Conservation (phyloP, 2,888 invertebrate genomes). For the Trypoxylon attenuatum region DNA sequence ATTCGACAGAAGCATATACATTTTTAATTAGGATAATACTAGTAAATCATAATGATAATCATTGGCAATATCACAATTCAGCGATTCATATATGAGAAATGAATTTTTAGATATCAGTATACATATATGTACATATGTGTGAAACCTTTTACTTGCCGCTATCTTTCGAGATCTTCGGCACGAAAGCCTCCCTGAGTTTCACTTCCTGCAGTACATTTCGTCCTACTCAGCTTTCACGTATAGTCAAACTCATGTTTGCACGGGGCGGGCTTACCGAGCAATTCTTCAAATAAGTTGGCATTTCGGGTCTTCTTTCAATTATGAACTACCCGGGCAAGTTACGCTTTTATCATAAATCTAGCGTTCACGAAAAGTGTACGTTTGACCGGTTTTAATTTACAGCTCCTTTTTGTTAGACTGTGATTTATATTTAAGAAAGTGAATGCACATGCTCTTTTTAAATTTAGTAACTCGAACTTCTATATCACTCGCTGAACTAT, state of each 20-base stretch:
- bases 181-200: slow-evolving; percentile 33
- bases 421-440: neutral
- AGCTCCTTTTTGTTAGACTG: neutral
- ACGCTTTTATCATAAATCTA: neutral
- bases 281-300: slow-evolving; percentile 23
- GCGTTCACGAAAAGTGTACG: neutral
- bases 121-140: too few relatives aligned
- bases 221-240: slow-evolving; percentile 21
- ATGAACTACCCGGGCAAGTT: slow-evolving; percentile 3
- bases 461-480: too few relatives aligned
- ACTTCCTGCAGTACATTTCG: slow-evolving; percentile 11
- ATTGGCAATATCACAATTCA: too few relatives aligned
- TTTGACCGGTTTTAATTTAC: neutral
- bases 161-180: slow-evolving; percentile 3
- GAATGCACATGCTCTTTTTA: neutral
- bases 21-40: too few relatives aligned
- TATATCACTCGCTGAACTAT: too few relatives aligned
- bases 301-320: slow-evolving; percentile 2
- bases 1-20: too few relatives aligned
- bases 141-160: slow-evolving; percentile 8
- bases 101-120: too few relatives aligned
- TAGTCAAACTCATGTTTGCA: slow-evolving; percentile 25
- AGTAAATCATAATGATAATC: too few relatives aligned
- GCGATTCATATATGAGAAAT: too few relatives aligned
- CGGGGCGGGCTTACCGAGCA: slow-evolving; percentile 18